These are phyloP conservation scores for Caenorhabditis auriculariae DNA, from an alignment of 2,888 invertebrate genomes.

Conservation along the genomic window DNA sequence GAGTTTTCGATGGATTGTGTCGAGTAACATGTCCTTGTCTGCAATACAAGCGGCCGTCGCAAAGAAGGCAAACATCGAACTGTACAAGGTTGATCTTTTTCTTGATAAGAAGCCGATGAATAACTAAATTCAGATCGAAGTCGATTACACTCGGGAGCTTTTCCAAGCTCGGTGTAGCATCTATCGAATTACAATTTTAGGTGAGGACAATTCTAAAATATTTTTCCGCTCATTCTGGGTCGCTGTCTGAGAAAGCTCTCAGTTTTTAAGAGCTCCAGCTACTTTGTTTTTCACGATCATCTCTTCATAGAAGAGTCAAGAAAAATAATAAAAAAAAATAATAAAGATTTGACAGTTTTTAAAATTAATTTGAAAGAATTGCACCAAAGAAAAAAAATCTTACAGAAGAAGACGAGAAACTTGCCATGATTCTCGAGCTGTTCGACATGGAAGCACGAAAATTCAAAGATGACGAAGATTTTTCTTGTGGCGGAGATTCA, in stretches of 20 bases:
- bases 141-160: slow-evolving; percentile 33
- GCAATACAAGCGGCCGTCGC: slow-evolving; percentile 26
- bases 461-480: slow-evolving; percentile 18
- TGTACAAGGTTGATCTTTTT: slow-evolving; percentile 13
- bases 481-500: background rate
- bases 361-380: background rate
- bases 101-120: background rate
- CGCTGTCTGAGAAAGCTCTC: too few species aligned
- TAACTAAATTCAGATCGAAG: slow-evolving; percentile 21
- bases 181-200: slow-evolving; percentile 35
- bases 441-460: slow-evolving; percentile 28
- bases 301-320: too few species aligned
- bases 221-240: too few species aligned
- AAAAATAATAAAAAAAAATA: too few species aligned
- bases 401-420: slow-evolving; percentile 31
- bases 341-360: too few species aligned
- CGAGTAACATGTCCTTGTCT: slow-evolving; percentile 19
- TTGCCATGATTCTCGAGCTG: slow-evolving; percentile 22
- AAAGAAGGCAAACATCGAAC: slow-evolving; percentile 16
- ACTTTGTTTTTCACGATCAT: too few species aligned
- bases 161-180: slow-evolving; percentile 29
- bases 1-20: slow-evolving; percentile 39
- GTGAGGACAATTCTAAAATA: too few species aligned
- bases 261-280: too few species aligned
- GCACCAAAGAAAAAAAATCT: background rate